Evolutionary conservation across 2,888 invertebrate genomes (phyloP).

Genomic region (Drosophila anceps): DNA sequence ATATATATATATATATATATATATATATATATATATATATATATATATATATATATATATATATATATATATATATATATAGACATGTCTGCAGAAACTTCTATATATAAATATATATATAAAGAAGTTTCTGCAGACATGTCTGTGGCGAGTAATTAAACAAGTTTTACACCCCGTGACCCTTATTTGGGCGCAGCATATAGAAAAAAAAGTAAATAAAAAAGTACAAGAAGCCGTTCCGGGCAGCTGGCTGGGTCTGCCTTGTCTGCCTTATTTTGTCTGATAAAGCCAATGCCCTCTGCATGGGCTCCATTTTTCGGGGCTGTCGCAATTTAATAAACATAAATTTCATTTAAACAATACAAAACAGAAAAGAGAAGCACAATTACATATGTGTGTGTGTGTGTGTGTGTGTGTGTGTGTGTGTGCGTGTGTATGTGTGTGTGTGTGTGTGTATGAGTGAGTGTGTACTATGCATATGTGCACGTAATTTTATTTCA

Average conservation of each 20-base stretch:
- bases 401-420: conserved; percentile 12
- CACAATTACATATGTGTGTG: conserved; percentile 33
- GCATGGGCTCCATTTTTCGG: conserved; percentile 41
- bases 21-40: no score
- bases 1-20: no score
- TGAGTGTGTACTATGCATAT: conserved; percentile 42
- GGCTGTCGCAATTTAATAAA: conserved; percentile 71
- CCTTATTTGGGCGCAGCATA: conserved; percentile 23
- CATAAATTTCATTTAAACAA: conserved; percentile 73
- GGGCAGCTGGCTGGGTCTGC: conserved; percentile 8
- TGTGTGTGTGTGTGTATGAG: conserved; percentile 15
- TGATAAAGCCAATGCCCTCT: conserved; percentile 54
- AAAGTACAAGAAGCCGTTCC: conserved; percentile 7
- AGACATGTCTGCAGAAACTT: no score
- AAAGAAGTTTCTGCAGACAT: conserved; percentile 4
- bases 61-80: no score
- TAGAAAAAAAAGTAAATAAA: not conserved
- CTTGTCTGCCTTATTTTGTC: conserved; percentile 14
- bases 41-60: no score
- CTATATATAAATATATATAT: not conserved
- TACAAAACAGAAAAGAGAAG: conserved; percentile 43
- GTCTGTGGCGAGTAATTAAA: not conserved
- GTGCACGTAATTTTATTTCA: conserved; percentile 65
- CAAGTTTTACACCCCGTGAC: not conserved
- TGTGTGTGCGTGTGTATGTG: conserved; percentile 19